phyloP scores from a whole-genome alignment of 2,113 vertebrate genomes.

The Lutjanus erythropterus region DNA sequence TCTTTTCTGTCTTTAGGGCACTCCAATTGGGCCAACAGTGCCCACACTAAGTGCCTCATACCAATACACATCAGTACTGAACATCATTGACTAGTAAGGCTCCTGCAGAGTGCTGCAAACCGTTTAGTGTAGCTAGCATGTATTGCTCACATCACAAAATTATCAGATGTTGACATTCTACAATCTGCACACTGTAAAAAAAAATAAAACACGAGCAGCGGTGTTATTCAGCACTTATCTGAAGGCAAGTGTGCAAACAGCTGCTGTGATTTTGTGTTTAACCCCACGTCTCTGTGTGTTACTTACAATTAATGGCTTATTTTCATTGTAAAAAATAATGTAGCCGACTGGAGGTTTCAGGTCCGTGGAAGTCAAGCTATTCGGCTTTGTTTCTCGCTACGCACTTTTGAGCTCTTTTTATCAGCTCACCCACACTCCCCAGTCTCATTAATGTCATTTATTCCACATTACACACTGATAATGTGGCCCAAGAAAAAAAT shows the following conservation, averaged over 20 bases:
- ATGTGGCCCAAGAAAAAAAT: conserved; percentile 26
- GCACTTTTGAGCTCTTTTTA: conserved; percentile 20
- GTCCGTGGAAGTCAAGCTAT: not conserved
- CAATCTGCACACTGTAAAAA: not conserved
- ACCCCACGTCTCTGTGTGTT: not conserved
- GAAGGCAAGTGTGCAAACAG: not conserved
- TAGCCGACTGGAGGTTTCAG: not conserved
- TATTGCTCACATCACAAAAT: not conserved
- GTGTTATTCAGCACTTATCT: not conserved
- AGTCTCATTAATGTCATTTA: conserved; percentile 51
- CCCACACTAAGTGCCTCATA: conserved; percentile 11
- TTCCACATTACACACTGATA: conserved; percentile 13
- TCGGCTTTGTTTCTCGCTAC: not conserved
- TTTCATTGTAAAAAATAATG: conserved; percentile 1
- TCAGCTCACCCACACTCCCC: conserved; percentile 24
- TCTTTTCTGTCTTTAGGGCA: conserved; percentile 48
- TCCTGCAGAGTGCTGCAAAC: not conserved
- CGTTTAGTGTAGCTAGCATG: not conserved
- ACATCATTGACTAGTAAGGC: conserved; percentile 4
- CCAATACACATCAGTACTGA: not conserved
- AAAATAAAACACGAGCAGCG: not conserved
- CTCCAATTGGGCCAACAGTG: conserved; percentile 28
- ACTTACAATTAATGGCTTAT: not conserved
- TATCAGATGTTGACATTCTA: not conserved
- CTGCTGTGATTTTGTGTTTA: conserved; percentile 1